phyloP scores from a whole-genome alignment of 2,888 invertebrate genomes.

The Ellobium chinense region DNA sequence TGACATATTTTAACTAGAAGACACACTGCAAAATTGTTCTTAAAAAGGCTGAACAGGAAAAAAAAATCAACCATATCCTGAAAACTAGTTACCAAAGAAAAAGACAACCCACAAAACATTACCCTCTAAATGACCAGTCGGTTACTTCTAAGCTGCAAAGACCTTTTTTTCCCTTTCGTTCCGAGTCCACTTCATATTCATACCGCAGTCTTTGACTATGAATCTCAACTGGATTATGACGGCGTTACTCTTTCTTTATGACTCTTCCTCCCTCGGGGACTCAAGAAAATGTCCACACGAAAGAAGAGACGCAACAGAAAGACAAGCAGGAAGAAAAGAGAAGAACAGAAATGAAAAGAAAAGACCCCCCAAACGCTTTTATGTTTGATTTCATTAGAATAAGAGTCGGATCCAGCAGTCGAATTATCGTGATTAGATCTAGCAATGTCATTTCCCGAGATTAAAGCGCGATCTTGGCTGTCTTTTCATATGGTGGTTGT shows the following conservation, averaged over 20 bases:
- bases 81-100: too few species aligned
- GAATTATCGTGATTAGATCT: neutral
- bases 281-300: neutral
- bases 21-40: too few species aligned
- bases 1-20: too few species aligned
- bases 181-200: too few species aligned
- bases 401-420: neutral
- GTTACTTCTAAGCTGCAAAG: neutral
- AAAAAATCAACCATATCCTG: too few species aligned
- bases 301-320: neutral
- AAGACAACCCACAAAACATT: too few species aligned
- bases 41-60: too few species aligned
- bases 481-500: neutral
- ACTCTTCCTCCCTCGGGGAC: neutral
- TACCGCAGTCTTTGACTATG: neutral
- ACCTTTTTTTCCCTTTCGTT: neutral
- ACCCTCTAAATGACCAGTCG: neutral
- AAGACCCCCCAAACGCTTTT: neutral
- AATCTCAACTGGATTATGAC: neutral
- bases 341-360: neutral
- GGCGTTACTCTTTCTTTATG: neutral
- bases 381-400: constrained; percentile 2
- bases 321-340: neutral
- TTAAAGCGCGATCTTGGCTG: neutral
- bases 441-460: neutral